Conservation (phyloP, 2,888 invertebrate genomes). For the Eupithecia subfuscata region DNA sequence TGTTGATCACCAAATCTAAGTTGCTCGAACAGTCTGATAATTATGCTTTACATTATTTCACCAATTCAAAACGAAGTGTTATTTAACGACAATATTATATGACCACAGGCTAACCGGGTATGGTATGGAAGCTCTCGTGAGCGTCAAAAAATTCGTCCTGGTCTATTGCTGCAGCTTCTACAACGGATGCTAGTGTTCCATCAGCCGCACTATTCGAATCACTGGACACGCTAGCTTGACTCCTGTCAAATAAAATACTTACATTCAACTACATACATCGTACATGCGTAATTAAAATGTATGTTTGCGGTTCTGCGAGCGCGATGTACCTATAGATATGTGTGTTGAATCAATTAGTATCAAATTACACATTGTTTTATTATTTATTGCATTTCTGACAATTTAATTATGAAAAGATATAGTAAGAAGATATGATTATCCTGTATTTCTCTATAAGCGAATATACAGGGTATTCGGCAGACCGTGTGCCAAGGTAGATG, state of each 20-base stretch:
- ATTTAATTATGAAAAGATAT: neutral
- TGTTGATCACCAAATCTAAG: neutral
- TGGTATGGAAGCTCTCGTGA: constrained; percentile 63
- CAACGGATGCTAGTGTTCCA: constrained; percentile 37
- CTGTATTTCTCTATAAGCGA: neutral
- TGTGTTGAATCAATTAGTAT: neutral
- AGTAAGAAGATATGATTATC: neutral
- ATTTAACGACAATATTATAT: neutral
- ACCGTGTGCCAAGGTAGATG: too few relatives aligned
- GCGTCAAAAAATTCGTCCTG: constrained; percentile 72
- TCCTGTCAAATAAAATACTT: neutral
- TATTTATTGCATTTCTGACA: too few relatives aligned
- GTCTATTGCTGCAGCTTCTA: constrained; percentile 41
- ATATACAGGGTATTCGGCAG: neutral
- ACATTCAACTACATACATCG: neutral
- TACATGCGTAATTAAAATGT: neutral
- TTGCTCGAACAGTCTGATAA: neutral
- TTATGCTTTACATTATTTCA: neutral
- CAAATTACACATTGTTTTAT: neutral
- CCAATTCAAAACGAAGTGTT: neutral
- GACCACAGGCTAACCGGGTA: constrained; percentile 49
- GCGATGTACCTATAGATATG: neutral
- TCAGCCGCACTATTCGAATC: constrained; percentile 48
- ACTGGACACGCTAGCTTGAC: constrained; percentile 46
- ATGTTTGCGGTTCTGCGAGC: neutral